Conservation (phyloP, 2,797 vertebrate genomes). For the Typhlichthys eigenmanni region DNA sequence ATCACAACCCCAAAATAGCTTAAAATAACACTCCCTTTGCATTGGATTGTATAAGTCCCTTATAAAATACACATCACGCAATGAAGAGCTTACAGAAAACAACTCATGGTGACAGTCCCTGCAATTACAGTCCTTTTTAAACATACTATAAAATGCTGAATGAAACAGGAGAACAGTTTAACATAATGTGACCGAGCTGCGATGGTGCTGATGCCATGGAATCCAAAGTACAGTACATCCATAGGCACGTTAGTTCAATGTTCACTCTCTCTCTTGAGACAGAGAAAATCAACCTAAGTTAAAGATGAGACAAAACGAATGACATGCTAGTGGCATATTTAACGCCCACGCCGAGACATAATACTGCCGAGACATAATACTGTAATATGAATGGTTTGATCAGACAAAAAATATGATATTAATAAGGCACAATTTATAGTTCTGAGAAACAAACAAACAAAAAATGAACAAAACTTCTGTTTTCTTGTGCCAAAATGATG, state of each 20-base stretch:
- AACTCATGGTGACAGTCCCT: conserved; percentile 60
- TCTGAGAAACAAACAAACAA: conserved; percentile 6
- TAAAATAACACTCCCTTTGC: conserved; percentile 70
- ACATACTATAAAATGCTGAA: conserved; percentile 53
- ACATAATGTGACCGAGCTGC: conserved; percentile 19
- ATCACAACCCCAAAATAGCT: conserved; percentile 35
- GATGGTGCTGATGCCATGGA: neutral
- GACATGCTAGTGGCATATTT: conserved; percentile 24
- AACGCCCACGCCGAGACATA: conserved; percentile 47
- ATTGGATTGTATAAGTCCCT: conserved; percentile 71
- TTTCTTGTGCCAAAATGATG: conserved; percentile 22
- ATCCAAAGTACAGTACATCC: no score
- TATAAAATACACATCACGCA: conserved; percentile 66
- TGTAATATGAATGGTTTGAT: conserved; percentile 53
- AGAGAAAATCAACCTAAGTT: neutral
- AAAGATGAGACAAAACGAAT: conserved; percentile 25
- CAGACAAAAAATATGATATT: conserved; percentile 22
- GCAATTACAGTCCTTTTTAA: conserved; percentile 73
- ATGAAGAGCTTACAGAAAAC: conserved; percentile 62
- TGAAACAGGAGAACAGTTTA: conserved; percentile 23
- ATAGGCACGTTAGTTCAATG: no score
- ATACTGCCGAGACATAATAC: conserved; percentile 60
- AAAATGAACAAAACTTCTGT: conserved; percentile 14
- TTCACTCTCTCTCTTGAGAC: no score
- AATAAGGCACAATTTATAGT: conserved; percentile 74